Base-by-base conservation (phyloP, 1,140 invertebrate genomes). In the Matsumurasca onukii region DNA sequence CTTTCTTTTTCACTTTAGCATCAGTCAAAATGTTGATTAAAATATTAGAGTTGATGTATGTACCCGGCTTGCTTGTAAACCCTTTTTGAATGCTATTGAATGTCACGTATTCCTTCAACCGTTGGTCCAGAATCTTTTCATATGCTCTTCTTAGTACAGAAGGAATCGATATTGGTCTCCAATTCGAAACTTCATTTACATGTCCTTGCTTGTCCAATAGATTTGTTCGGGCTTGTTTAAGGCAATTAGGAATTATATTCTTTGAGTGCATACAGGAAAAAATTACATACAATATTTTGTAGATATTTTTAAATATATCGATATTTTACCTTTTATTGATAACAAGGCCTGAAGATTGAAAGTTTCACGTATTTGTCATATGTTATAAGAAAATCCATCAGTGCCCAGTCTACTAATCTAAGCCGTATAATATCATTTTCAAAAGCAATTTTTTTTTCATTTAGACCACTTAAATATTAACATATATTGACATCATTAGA, bases 91-190 rank as follows among this genome's bases (percentile, higher is more conserved):
- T n/a, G n/a, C n/a, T n/a, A n/a, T n/a, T n/a, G n/a, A n/a, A n/a
- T n/a, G n/a, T n/a, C n/a, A 45, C n/a, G n/a, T 12, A 12, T n/a
- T 45, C n/a, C n/a, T 45, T 45, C 9, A 45, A 45, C 9, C 39
- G 39, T 45, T 45, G 9, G 9, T 45, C 39, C n/a, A 45, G 39
- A 12, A 45, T n/a, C n/a, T n/a, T 45, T 45, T n/a, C 39, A 45
- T 45, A 45, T 45, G n/a, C 39, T n/a, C 39, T 45, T 45, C 39
- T 45, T 45, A 45, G n/a, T 45, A 45, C 39, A 12, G 39, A 45
- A 45, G 9, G n/a, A 12, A 45, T 45, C n/a, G 39, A 45, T 45
- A 45, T 45, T 12, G 39, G 39, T n/a, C 39, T 45, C 39, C 39
- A 45, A 45, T 45, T 45, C n/a, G 9, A 9, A 9, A 45, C 39